Evolutionary conservation across 2,113 vertebrate species (phyloP).

Genomic region (Ptilonorhynchus violaceus): DNA sequence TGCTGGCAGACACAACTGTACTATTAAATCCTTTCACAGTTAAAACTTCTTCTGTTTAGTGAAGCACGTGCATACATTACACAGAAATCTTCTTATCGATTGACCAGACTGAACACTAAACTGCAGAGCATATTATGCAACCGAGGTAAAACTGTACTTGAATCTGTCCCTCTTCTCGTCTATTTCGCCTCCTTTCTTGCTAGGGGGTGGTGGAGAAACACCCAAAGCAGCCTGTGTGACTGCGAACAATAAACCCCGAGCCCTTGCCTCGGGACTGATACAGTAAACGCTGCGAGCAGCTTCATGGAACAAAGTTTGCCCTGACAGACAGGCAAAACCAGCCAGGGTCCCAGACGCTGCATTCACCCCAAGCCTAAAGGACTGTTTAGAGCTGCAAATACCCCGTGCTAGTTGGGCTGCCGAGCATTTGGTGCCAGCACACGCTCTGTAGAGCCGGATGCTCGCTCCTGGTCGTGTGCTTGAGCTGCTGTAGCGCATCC

Average conservation of each 20-base stretch:
- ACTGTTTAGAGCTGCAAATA: not conserved
- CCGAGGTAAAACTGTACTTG: not conserved
- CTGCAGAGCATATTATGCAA: not conserved
- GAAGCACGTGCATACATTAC: not conserved
- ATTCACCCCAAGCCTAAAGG: not conserved
- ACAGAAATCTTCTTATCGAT: not conserved
- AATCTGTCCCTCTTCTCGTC: not conserved
- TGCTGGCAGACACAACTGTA: not conserved
- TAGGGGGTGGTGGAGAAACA: not conserved
- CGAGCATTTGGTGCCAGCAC: not conserved
- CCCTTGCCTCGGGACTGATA: not conserved
- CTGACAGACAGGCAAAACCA: not conserved
- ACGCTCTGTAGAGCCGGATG: not conserved
- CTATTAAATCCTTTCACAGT: not conserved
- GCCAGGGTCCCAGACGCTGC: not conserved
- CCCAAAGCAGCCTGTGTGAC: not conserved
- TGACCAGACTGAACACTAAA: not conserved
- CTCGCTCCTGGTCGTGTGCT: not conserved
- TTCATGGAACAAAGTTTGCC: conserved; percentile 53
- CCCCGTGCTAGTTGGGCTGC: not conserved
- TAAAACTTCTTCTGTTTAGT: not conserved
- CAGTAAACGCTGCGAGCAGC: not conserved
- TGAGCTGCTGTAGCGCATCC: not conserved
- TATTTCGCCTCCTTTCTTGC: not conserved
- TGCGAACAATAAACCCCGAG: conserved; percentile 58